Evolutionary conservation across 2,888 invertebrate species (phyloP), one percentile per base, ranked within the genome.

Genomic region (Metalampra italica): DNA sequence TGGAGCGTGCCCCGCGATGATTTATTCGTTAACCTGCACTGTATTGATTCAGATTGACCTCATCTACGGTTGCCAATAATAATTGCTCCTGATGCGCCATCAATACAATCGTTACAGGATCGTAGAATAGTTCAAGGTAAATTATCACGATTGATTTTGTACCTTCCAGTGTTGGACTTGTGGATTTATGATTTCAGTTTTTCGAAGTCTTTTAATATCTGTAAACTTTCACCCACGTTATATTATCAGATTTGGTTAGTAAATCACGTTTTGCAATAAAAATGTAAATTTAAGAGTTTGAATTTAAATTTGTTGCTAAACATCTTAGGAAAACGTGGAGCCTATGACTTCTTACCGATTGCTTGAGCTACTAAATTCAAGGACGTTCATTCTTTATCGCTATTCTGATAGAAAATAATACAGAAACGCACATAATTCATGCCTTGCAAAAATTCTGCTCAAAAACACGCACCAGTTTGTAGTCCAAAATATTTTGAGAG

Each of bases 1-100:
- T 82, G 46, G 82, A 67, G 66, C 59, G 53, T 68, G 74, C 68
- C 71, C 78, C 73, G 70, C 65, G 75, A 72, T 78, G 80, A 83
- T 87, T 84, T 87, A 82, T 73, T 85, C 77, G 80, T 87, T 86
- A 84, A 86, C 86, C 86, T 82, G 75, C 64, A 60, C 59, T 62
- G 60, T 74, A 78, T 78, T 73, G 78, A 80, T 81, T 68, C 70
- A 65, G 76, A 64, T 81, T 82, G 83, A 82, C 82, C 83, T 66
- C 62, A 62, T 64, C 57, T 57, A 56, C 54, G 71, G 70, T 67
- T 69, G 67, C 51, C 67, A 70, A n/a, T n/a, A n/a, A n/a, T n/a
- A n/a, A 75, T 75, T 71, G 63, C 53, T 59, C 63, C 50, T 59
- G 57, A 65, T 67, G 60, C 52, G 56, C 51, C 38, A 43, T 51